Conservation (phyloP, 2,888 invertebrate genomes). For the Nemapogon koenigi region DNA sequence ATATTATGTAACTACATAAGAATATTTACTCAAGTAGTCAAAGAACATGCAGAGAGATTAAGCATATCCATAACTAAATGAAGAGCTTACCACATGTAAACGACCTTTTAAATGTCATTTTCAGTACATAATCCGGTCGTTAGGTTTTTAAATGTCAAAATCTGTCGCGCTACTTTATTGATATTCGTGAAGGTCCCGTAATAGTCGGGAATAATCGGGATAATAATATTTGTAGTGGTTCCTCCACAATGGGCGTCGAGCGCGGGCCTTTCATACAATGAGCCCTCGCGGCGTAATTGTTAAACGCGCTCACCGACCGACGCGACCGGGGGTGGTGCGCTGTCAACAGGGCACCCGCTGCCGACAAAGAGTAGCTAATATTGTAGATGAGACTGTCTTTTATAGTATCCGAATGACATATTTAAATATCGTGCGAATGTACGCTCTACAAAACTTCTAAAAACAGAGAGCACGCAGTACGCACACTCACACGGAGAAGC, state of each 20-base stretch:
- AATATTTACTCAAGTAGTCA: no score
- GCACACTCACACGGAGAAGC: no score
- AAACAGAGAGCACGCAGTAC: no score
- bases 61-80: no score
- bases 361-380: slow-evolving; percentile 40
- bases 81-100: no score
- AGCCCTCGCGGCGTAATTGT: slow-evolving; percentile 57
- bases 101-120: no score
- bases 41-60: no score
- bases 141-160: slow-evolving; percentile 44
- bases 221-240: slow-evolving; percentile 61
- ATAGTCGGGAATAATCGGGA: slow-evolving; percentile 23
- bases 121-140: no score
- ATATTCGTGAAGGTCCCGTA: slow-evolving; percentile 56
- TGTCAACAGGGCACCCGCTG: slow-evolving; percentile 39
- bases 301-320: slow-evolving; percentile 24
- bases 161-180: slow-evolving; percentile 59
- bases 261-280: slow-evolving; percentile 57
- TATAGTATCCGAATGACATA: no score
- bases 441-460: no score
- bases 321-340: slow-evolving; percentile 55
- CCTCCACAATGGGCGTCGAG: slow-evolving; percentile 50
- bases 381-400: slow-evolving; percentile 4
- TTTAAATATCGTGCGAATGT: no score
- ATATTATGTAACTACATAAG: no score